Base-by-base conservation (phyloP, 2,113 vertebrate species). In the Coregonus clupeaformis region DNA sequence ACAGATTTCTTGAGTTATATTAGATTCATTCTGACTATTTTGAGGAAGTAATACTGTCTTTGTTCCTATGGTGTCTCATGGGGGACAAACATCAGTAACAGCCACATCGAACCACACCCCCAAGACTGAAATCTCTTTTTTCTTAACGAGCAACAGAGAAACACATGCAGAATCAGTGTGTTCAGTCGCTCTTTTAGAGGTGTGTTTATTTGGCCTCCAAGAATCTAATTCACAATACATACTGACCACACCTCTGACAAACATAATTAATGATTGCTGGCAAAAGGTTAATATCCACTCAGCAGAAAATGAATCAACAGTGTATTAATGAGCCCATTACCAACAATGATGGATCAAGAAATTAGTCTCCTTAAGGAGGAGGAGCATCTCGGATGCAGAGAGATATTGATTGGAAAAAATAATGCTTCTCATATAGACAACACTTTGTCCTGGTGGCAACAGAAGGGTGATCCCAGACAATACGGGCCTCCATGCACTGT, bases 231-330 rank as follows among this genome's bases (percentile, higher is more conserved):
- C 89, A 85, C 87, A 85, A 77, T 87, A 81, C 71, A 25, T n/a
- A 52, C 22, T 80, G 36, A 84, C 83, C 86, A 88, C 88, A 90
- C 87, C 88, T 85, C 86, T 89, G 83, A 84, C 81, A 78, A 83
- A 74, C 88, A 87, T 91, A 92, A 93, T 92, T 86, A 90, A 94
- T 91, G 90, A 88, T 88, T 87, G 86, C 86, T 84, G 89, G 89
- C 87, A 82, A 92, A 94, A 92, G 91, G 92, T 92, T 94, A 93
- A 94, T 92, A 92, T 94, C 88, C 90, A 92, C 90, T 90, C 90
- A 77, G 89, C 88, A 86, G 87, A 92, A 92, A 92, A 92, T 90
- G 87, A 92, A 90, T 92, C 90, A 91, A 86, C 87, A 87, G 73
- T 86, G 80, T 91, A 92, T 92, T 93, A 93, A 92, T 91, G 91